Percentiles rank a stretch among this genome's conserved stretches.
These are phyloP conservation scores for Sinocyclocheilus grahami DNA, from an alignment of 2,113 vertebrate species.

Conservation along the genomic window DNA sequence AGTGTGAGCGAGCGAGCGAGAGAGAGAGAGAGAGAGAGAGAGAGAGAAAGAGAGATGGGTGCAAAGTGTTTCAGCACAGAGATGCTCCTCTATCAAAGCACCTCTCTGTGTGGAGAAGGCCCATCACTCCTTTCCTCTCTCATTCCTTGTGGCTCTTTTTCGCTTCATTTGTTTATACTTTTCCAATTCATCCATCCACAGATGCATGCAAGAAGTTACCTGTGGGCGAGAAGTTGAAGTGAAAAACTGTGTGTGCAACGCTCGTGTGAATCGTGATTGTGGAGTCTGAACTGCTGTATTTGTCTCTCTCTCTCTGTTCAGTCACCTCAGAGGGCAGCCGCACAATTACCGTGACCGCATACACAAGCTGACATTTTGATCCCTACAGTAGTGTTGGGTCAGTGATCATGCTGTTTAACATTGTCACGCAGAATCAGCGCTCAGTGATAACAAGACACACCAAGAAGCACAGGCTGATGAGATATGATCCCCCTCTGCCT, in stretches of 20 bases:
- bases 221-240: neutral
- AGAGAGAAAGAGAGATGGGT: constrained; percentile 82
- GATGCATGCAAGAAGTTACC: constrained; percentile 3
- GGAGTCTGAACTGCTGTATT: neutral
- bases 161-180: neutral
- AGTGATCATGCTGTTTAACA: constrained; percentile 42
- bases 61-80: constrained; percentile 90
- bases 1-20: constrained; percentile 39
- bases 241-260: neutral
- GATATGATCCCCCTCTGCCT: constrained; percentile 21
- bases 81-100: constrained; percentile 91
- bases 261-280: neutral
- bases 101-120: constrained; percentile 71
- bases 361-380: constrained; percentile 32
- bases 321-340: neutral
- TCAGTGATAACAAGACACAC: constrained; percentile 30
- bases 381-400: constrained; percentile 28
- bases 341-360: constrained; percentile 1
- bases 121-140: constrained; percentile 55
- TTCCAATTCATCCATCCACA: neutral
- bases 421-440: constrained; percentile 8
- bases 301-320: neutral
- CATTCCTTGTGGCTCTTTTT: constrained; percentile 18
- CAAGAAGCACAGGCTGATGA: constrained; percentile 32
- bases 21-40: constrained; percentile 82